A percentile compares a stretch with the other conserved stretches of the same genome.
Conservation (phyloP, 2,113 vertebrate genomes). For the Vulpes vulpes region DNA sequence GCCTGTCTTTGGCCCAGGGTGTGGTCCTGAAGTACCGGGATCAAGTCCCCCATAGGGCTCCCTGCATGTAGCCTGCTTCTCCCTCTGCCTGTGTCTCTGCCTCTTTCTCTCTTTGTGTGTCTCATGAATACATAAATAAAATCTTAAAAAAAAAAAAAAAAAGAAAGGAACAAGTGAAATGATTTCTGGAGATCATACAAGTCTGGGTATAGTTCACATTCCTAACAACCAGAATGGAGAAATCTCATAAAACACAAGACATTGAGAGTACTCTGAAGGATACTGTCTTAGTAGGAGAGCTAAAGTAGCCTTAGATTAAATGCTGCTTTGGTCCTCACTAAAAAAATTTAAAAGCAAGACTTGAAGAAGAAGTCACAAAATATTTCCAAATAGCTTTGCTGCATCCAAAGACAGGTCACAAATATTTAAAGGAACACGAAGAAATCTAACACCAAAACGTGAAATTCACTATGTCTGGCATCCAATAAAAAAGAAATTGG, state of each 20-base stretch:
- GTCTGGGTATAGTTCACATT: constrained; percentile 4
- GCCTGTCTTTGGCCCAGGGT: too few relatives aligned
- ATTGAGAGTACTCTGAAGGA: background rate
- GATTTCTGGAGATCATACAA: background rate
- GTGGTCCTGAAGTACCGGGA: too few relatives aligned
- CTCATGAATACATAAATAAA: too few relatives aligned
- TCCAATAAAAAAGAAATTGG: background rate
- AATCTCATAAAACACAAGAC: background rate
- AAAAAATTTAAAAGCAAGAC: background rate
- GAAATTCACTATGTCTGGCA: background rate
- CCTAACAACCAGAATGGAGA: background rate
- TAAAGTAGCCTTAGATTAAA: constrained; percentile 3
- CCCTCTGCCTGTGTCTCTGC: too few relatives aligned
- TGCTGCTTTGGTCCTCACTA: background rate
- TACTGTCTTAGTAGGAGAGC: background rate
- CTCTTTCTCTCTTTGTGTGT: too few relatives aligned
- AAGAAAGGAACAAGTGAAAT: constrained; percentile 8
- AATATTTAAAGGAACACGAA: constrained; percentile 42
- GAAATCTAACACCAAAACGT: background rate
- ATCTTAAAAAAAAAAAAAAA: too few relatives aligned
- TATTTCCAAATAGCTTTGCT: constrained; percentile 22
- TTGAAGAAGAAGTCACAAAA: background rate
- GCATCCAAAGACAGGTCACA: background rate
- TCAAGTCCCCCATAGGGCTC: too few relatives aligned
- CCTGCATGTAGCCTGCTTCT: too few relatives aligned